Conservation (phyloP, 2,888 invertebrate species). For the Choreutis nemorana region DNA sequence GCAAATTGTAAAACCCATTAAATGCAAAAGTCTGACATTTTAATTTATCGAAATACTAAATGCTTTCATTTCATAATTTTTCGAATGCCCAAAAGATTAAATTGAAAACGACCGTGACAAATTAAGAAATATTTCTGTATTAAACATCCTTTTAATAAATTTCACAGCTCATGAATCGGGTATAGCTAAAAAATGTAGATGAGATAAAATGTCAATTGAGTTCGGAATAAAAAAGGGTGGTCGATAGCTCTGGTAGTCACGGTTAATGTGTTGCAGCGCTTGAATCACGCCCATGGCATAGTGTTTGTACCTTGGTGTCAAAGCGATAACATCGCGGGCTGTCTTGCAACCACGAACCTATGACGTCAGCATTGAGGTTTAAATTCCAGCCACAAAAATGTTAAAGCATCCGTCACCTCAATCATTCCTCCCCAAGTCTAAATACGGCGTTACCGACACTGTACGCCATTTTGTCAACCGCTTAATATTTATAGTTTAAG, state of each 20-base stretch:
- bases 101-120: constrained; percentile 49
- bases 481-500: constrained; percentile 25
- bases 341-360: too few species aligned
- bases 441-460: constrained; percentile 12
- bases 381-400: neutral
- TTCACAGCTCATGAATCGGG: constrained; percentile 45
- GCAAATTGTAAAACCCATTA: constrained; percentile 25
- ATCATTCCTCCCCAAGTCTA: constrained; percentile 14
- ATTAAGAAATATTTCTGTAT: constrained; percentile 56
- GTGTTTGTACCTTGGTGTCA: constrained; percentile 17
- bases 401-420: constrained; percentile 3
- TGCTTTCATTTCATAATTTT: constrained; percentile 39
- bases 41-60: constrained; percentile 33
- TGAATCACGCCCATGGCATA: constrained; percentile 24
- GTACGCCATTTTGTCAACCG: constrained; percentile 26
- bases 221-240: constrained; percentile 32
- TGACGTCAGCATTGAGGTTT: neutral
- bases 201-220: constrained; percentile 48
- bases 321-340: neutral
- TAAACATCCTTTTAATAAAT: constrained; percentile 47
- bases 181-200: constrained; percentile 55
- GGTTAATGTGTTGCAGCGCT: constrained; percentile 42
- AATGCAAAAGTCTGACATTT: constrained; percentile 29
- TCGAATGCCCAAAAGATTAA: constrained; percentile 40
- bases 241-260: constrained; percentile 21